Conservation (phyloP, 2,888 invertebrate genomes). For the Philaethria dido region DNA sequence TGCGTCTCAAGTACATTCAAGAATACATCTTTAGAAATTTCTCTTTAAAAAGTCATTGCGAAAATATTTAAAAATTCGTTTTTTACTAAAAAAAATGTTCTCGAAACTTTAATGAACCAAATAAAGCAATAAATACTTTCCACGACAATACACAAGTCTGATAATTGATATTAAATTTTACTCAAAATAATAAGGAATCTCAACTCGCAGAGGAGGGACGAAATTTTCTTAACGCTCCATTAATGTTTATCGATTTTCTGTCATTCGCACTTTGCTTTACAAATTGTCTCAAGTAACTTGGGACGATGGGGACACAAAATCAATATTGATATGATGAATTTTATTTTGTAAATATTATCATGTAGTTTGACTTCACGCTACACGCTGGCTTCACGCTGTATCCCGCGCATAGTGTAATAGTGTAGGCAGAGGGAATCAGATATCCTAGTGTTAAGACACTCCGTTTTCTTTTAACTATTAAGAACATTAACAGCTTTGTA, state of each 20-base stretch:
- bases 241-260: constrained; percentile 42
- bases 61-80: too few species aligned
- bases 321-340: not conserved
- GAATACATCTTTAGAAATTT: too few species aligned
- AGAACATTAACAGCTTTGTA: too few species aligned
- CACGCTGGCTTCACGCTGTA: too few species aligned
- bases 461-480: too few species aligned
- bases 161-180: not conserved
- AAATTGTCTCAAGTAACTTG: constrained; percentile 12
- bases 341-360: too few species aligned
- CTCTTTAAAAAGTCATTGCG: too few species aligned
- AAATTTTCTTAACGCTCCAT: constrained; percentile 23
- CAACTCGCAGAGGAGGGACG: not conserved
- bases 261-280: constrained; percentile 34
- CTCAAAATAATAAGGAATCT: not conserved
- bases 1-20: too few species aligned
- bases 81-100: not conserved
- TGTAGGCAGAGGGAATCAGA: too few species aligned
- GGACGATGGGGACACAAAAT: constrained; percentile 5
- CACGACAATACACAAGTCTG: not conserved
- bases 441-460: too few species aligned
- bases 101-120: not conserved
- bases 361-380: too few species aligned
- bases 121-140: not conserved
- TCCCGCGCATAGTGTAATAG: too few species aligned